Evolutionary conservation across 2,113 vertebrate genomes (phyloP), one percentile per base, ranked within the genome.

Genomic region (Brachypteracias leptosomus): DNA sequence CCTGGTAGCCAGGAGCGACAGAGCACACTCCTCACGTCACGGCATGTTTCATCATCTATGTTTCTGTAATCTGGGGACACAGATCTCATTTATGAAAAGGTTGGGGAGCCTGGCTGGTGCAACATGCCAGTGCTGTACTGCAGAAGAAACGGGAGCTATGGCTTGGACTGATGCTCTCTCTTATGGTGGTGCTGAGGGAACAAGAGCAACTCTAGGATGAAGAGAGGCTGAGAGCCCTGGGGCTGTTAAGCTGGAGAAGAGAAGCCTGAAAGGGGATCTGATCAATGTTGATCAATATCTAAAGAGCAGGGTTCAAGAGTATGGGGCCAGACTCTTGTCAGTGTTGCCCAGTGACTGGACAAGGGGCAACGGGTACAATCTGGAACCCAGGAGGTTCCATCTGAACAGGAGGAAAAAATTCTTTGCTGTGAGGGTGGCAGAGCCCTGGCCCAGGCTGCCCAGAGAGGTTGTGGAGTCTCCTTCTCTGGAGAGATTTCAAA

Each of bases 91-190:
- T 58, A 36, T 52, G 22, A 49, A 59, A 65, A n/a, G 35, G 38
- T 58, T 15, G 8, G 40, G 21, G 52, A 36, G 54, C 16, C 42
- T 51, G 25, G 42, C 47, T 61, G 84, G 59, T 62, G 46, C 35
- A 21, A 63, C 28, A 16, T 2, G 11, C 36, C 78, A 25, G 49
- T 38, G 4, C 51, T 9, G 25, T 22, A 1, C 21, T 22, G 54
- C 36, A n/a, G 49, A 33, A 21, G 0, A 1, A 24, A 28, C 29
- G 44, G 46, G 20, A 67, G 54, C 44, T 29, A 6, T 0, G 1
- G 44, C 26, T 36, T 4, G 4, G 35, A 29, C 31, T 3, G 20
- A 10, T 24, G n/a, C 44, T 61, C 7, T 31, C 18, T 66, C 40
- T 20, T 66, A 22, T 7, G 13, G 42, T 33, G 40, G 13, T 33